A percentile compares a stretch with the other conserved stretches of the same genome.
These are phyloP conservation scores for Aporophyla nigra DNA, from an alignment of 2,888 invertebrate genomes.

Conservation along the genomic window DNA sequence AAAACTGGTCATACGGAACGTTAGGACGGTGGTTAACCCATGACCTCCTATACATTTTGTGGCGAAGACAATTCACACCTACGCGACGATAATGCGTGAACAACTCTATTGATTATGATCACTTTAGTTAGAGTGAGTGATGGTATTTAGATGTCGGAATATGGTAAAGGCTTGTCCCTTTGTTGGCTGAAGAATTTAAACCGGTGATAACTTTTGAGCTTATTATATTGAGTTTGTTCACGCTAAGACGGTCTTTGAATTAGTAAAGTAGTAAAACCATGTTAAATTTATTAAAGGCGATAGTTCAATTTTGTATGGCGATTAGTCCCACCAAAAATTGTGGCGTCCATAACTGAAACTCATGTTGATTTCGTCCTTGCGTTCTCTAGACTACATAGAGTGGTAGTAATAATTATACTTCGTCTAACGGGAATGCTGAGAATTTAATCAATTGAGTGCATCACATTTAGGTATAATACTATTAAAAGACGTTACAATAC, in stretches of 20 bases:
- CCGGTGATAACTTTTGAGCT: constrained; percentile 1
- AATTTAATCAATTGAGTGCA: too few relatives aligned
- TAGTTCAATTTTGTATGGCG: too few relatives aligned
- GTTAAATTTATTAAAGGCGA: too few relatives aligned
- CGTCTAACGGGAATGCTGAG: too few relatives aligned
- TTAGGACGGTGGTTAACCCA: constrained; percentile 45
- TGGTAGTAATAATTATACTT: too few relatives aligned
- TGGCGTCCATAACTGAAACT: too few relatives aligned
- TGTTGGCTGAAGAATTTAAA: constrained; percentile 14
- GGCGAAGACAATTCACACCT: constrained; percentile 62
- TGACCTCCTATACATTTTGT: constrained; percentile 51
- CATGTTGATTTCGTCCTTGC: too few relatives aligned
- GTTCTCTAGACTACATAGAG: too few relatives aligned
- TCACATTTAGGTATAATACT: too few relatives aligned
- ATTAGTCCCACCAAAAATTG: too few relatives aligned
- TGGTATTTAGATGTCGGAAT: constrained; percentile 37
- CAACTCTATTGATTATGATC: constrained; percentile 57
- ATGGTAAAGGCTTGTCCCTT: constrained; percentile 42
- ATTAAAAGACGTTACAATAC: too few relatives aligned
- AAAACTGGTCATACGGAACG: constrained; percentile 15
- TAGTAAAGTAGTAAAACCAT: too few relatives aligned
- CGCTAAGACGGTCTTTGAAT: not conserved
- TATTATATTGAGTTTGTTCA: not conserved
- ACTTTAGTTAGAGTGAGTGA: constrained; percentile 52
- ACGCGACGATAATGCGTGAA: constrained; percentile 49